These are phyloP conservation scores for Microcebus griseorufus DNA, from an alignment of 2,113 vertebrate genomes.

Conservation along the genomic window DNA sequence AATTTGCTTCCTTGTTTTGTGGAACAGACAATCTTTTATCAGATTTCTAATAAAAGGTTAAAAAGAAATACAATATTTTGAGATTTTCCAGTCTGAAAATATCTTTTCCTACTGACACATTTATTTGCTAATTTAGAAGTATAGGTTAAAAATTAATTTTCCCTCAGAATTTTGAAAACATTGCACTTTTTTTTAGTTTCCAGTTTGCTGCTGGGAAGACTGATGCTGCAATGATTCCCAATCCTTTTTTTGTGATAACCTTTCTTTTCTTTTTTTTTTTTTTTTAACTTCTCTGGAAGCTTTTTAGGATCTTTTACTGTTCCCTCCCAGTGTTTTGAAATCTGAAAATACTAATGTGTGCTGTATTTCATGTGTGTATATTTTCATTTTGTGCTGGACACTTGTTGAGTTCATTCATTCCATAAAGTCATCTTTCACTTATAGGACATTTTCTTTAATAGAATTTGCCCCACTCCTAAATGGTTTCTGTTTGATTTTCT, in stretches of 20 bases:
- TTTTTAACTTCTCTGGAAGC: neutral
- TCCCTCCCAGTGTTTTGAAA: neutral
- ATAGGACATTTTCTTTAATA: neutral
- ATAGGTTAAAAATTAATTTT: constrained; percentile 26
- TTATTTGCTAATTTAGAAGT: neutral
- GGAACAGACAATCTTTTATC: neutral
- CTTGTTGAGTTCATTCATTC: neutral
- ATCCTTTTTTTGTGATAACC: neutral
- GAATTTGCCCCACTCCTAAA: neutral
- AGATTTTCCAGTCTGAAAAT: neutral
- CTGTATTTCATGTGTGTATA: neutral
- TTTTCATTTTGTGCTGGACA: neutral
- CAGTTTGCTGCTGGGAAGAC: neutral
- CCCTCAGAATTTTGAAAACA: neutral
- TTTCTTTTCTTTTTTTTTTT: neutral
- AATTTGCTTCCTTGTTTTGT: neutral
- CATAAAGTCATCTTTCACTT: neutral
- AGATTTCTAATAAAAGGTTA: neutral
- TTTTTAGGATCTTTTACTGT: constrained; percentile 15
- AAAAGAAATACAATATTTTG: neutral
- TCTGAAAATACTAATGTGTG: neutral
- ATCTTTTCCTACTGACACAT: neutral
- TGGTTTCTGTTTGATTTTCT: neutral
- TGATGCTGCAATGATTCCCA: neutral
- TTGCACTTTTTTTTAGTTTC: neutral